These are phyloP conservation scores for Xenus cinereus DNA, from an alignment of 2,113 vertebrate species.

Conservation along the genomic window DNA sequence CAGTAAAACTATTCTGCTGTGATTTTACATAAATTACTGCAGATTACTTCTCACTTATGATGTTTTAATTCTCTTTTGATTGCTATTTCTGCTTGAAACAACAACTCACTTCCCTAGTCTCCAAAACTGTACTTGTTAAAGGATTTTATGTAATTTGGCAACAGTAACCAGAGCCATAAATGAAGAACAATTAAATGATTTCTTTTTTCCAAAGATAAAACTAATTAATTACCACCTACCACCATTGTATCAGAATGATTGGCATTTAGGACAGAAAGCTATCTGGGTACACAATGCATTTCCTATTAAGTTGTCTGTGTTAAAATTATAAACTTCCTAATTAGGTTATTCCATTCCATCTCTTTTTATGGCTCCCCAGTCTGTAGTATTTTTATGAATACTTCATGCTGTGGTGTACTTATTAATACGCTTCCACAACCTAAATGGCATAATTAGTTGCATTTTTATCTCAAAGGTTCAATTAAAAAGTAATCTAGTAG, in stretches of 20 bases:
- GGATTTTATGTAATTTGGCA: neutral
- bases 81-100: neutral
- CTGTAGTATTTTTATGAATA: conserved; percentile 25
- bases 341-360: neutral
- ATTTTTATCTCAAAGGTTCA: conserved; percentile 31
- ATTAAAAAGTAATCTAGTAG: conserved; percentile 30
- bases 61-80: neutral
- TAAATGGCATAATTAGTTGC: conserved; percentile 19
- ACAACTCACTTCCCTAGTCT: neutral
- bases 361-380: neutral
- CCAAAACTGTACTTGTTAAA: neutral
- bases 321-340: neutral
- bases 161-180: neutral
- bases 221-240: neutral
- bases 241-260: neutral
- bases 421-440: neutral
- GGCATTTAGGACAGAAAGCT: neutral
- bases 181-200: neutral
- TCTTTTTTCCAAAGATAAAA: neutral
- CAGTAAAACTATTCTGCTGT: neutral
- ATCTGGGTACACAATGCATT: neutral
- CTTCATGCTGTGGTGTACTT: neutral
- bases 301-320: neutral
- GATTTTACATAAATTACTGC: neutral
- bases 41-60: neutral